phyloP scores from a whole-genome alignment of 2,797 vertebrate species.

The Acanthiza pusilla region DNA sequence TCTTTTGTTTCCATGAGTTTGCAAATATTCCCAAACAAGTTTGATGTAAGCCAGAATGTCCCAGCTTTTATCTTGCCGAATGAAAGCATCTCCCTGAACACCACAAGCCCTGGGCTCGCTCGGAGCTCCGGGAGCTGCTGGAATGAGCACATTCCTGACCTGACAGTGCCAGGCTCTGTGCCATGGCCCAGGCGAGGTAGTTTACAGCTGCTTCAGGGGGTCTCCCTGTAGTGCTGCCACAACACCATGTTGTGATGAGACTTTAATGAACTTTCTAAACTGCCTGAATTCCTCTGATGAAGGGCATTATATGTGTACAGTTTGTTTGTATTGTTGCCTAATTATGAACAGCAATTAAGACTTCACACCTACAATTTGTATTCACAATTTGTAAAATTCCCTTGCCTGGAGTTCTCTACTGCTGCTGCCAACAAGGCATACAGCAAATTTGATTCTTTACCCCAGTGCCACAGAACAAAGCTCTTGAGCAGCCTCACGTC shows the following conservation, averaged over 20 bases:
- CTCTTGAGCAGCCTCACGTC: not conserved
- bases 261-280: not conserved
- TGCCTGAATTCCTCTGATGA: not conserved
- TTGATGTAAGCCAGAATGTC: conserved; percentile 38
- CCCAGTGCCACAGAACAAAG: not conserved
- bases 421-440: not conserved
- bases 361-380: conserved; percentile 7
- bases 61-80: not conserved
- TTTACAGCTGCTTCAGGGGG: not conserved
- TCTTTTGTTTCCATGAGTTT: conserved; percentile 57
- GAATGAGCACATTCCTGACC: not conserved
- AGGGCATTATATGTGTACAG: not conserved
- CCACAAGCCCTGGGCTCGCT: not conserved
- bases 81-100: not conserved
- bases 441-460: not conserved
- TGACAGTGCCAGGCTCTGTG: not conserved
- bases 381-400: not conserved
- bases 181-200: not conserved
- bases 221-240: not conserved
- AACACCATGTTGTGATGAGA: not conserved
- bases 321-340: not conserved
- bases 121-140: not conserved
- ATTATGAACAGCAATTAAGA: not conserved
- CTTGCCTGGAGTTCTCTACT: not conserved
- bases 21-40: conserved; percentile 40